Evolutionary conservation across 2,113 vertebrate species (phyloP).

Genomic region (Regulus satrapa): DNA sequence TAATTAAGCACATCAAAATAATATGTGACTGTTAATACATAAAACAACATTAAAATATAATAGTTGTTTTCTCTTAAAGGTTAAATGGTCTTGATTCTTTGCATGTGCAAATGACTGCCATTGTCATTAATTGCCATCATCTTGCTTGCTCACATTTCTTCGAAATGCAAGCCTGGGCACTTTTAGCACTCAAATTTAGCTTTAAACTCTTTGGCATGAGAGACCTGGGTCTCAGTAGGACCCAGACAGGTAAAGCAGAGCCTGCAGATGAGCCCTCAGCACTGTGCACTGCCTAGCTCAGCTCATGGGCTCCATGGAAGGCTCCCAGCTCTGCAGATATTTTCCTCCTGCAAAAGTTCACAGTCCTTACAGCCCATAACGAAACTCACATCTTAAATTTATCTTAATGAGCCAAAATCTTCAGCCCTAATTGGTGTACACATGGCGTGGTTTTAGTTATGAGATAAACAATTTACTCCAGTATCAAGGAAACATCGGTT

Average conservation of each 20-base stretch:
- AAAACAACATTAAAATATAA: not conserved
- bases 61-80: slow-evolving; percentile 21
- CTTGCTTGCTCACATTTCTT: not conserved
- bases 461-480: slow-evolving; percentile 59
- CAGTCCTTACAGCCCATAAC: not conserved
- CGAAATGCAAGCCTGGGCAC: not conserved
- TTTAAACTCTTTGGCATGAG: not conserved
- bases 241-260: not conserved
- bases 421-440: not conserved
- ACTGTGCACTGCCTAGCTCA: not conserved
- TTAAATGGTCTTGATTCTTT: not conserved
- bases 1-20: slow-evolving; percentile 22
- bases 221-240: fast-evolving
- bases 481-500: slow-evolving; percentile 56
- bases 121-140: not conserved
- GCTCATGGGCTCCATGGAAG: not conserved
- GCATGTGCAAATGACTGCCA: not conserved
- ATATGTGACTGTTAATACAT: not conserved
- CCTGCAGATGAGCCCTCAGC: not conserved
- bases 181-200: not conserved
- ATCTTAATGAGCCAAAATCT: slow-evolving; percentile 49
- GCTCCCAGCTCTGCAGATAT: not conserved
- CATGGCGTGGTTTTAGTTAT: slow-evolving; percentile 55
- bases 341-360: not conserved
- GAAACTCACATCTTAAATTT: slow-evolving; percentile 8